Conservation (phyloP, 2,888 invertebrate genomes). For the Pherbina coryleti region DNA sequence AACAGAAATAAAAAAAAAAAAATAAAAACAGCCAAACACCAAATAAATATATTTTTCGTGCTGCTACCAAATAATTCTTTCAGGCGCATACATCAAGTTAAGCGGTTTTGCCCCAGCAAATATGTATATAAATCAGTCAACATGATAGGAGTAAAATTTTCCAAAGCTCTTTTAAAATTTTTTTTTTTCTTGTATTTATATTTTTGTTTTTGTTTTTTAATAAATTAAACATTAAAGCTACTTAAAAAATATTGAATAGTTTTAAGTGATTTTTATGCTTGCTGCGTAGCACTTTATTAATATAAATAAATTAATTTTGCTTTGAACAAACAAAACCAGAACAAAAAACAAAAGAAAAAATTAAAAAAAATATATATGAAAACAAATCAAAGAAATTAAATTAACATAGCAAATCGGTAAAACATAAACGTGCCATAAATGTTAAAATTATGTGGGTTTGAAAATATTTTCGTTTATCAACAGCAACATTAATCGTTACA, state of each 20-base stretch:
- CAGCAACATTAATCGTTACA: conserved; percentile 4
- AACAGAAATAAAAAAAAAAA: neutral
- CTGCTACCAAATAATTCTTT: neutral
- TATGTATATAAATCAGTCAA: conserved; percentile 17
- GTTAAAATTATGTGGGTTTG: neutral
- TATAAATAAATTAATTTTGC: neutral
- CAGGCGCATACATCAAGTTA: neutral
- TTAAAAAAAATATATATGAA: no score
- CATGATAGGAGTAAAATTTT: neutral
- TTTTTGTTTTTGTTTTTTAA: conserved; percentile 5
- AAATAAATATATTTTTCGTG: conserved; percentile 1
- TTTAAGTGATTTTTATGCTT: conserved; percentile 4
- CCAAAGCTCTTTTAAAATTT: no score
- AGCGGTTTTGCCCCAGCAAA: neutral
- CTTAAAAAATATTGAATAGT: neutral
- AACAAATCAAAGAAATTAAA: neutral
- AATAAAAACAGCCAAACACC: neutral
- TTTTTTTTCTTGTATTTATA: neutral
- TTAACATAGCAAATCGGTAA: neutral
- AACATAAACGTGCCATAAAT: conserved; percentile 4
- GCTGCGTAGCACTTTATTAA: conserved; percentile 31
- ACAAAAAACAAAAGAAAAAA: no score
- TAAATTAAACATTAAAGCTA: neutral
- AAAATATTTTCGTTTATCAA: neutral
- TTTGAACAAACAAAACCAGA: no score